These are phyloP conservation scores for Uromys caudimaculatus DNA, from an alignment of 2,797 vertebrate species.

Conservation along the genomic window DNA sequence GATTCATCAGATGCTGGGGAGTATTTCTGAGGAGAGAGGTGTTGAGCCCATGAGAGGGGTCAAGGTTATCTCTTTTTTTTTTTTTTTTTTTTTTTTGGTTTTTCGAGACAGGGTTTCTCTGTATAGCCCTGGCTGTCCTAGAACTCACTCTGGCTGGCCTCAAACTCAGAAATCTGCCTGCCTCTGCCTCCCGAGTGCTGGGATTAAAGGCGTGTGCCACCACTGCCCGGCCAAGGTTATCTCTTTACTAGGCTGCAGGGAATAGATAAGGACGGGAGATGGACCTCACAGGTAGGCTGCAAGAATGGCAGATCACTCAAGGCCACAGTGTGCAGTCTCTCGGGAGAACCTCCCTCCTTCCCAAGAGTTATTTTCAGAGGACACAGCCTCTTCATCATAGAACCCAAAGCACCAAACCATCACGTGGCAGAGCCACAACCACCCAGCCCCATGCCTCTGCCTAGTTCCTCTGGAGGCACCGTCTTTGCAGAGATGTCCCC, in stretches of 20 bases:
- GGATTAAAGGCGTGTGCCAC: no score
- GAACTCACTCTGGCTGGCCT: no score
- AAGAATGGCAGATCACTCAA: no score
- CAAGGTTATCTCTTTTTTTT: no score
- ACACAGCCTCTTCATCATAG: neutral
- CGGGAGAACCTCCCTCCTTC: rapidly evolving
- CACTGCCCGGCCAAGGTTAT: neutral
- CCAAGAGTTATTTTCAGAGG: rapidly evolving
- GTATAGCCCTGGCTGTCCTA: no score
- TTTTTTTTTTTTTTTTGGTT: no score
- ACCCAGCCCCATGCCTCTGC: neutral
- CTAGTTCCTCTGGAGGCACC: rapidly evolving
- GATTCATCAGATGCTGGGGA: neutral
- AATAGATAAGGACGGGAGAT: neutral
- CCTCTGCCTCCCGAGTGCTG: no score
- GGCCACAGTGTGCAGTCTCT: rapidly evolving
- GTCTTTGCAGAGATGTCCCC: no score
- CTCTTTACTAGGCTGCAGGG: neutral
- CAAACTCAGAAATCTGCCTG: no score
- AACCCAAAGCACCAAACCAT: neutral
- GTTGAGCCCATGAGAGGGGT: neutral
- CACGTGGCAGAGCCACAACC: neutral
- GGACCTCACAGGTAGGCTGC: neutral
- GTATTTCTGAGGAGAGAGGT: neutral
- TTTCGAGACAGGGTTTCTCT: no score